Base-by-base conservation (phyloP, 2,888 invertebrate genomes). In the Serripes groenlandicus region DNA sequence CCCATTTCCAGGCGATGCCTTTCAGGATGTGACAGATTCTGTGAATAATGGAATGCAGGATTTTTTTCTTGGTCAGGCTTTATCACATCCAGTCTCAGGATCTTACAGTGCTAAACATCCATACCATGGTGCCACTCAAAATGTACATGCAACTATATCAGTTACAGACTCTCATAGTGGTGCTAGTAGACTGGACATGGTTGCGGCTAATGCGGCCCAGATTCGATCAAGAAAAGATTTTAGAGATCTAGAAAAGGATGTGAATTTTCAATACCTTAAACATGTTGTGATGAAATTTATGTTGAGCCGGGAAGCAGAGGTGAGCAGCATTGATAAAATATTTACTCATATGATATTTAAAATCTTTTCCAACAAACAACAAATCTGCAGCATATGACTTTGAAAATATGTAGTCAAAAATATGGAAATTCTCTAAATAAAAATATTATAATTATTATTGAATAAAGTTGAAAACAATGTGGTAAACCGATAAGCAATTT, bases 281-380 rank as follows among this genome's bases (percentile, higher is more conserved):
- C 98, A 98, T 95, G 98, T 98, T 86, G 96, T 98, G 84, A 97
- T 98, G 3, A 98, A 98, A 93, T 98, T 98, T 95, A 96, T 98
- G 91, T 96, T 98, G 89, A 98, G 98, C 93, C 96, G 97, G 85
- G 98, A 98, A 95, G 95, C 96, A 88, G 96, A 96, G 95, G 96
- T 96, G 88, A 92, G 92, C 78, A n/a, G n/a, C n/a, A n/a, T n/a
- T n/a, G n/a, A n/a, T n/a, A n/a, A n/a, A n/a, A n/a, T n/a, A n/a
- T n/a, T n/a, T n/a, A n/a, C n/a, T n/a, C n/a, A n/a, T n/a, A n/a
- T n/a, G n/a, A n/a, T n/a, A n/a, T n/a, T n/a, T n/a, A n/a, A n/a
- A n/a, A n/a, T n/a, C n/a, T n/a, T n/a, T n/a, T n/a, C n/a, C n/a
- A n/a, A n/a, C n/a, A n/a, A n/a, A n/a, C n/a, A n/a, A n/a, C n/a